Conservation (phyloP, 2,888 invertebrate species). For the Hirtodrosophila confusa region DNA sequence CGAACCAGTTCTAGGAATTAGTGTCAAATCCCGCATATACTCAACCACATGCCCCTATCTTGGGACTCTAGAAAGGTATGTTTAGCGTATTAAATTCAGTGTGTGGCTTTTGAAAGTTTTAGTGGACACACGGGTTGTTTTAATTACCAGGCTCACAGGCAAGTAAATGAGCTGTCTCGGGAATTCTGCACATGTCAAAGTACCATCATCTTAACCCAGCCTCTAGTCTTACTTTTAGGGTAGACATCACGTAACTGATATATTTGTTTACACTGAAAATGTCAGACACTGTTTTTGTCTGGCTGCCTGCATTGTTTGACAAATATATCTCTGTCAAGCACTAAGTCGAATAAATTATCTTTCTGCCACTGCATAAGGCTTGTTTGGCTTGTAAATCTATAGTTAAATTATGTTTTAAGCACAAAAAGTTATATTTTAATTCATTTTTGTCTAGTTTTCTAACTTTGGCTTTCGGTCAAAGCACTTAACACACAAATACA, state of each 20-base stretch:
- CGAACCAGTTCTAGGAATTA: too few relatives aligned
- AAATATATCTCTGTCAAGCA: neutral
- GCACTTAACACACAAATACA: constrained; percentile 6
- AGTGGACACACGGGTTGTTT: constrained; percentile 12
- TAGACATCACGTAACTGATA: constrained; percentile 45
- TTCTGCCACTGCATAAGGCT: neutral
- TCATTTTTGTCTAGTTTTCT: constrained; percentile 5
- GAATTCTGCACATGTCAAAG: neutral
- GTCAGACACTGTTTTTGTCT: constrained; percentile 7
- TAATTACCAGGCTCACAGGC: constrained; percentile 23
- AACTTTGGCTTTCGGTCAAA: too few relatives aligned
- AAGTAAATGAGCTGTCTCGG: constrained; percentile 7
- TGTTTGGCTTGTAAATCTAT: constrained; percentile 4
- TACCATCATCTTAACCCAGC: neutral
- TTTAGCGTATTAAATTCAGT: too few relatives aligned
- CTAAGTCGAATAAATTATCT: neutral
- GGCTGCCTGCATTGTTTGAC: neutral
- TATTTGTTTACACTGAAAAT: constrained; percentile 49
- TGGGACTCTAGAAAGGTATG: too few relatives aligned
- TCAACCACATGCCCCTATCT: too few relatives aligned
- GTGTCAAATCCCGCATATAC: too few relatives aligned
- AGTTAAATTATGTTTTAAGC: neutral
- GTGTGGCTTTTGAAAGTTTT: neutral
- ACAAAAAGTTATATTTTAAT: neutral
- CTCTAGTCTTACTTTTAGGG: neutral